These are phyloP conservation scores for Myioborus miniatus DNA, from an alignment of 2,797 vertebrate species.

Conservation along the genomic window DNA sequence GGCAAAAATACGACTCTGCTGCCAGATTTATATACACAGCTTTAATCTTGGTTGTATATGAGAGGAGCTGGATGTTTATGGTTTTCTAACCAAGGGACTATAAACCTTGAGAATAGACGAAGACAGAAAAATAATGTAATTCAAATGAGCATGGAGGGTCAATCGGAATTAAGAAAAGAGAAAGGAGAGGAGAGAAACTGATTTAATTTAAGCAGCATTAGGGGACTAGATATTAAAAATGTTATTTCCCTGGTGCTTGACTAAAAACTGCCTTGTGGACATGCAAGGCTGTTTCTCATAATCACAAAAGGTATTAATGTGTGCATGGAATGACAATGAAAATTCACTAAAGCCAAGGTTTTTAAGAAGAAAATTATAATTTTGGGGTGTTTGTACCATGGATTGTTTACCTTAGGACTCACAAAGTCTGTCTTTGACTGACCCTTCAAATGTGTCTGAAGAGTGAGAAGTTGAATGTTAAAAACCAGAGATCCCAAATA, in stretches of 20 bases:
- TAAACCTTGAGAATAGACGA: conserved; percentile 68
- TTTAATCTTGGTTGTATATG: conserved; percentile 72
- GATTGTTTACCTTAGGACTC: background rate
- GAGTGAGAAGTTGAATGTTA: background rate
- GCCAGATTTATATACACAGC: conserved; percentile 61
- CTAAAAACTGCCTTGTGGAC: conserved; percentile 57
- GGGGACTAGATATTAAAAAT: conserved; percentile 54
- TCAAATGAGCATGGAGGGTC: conserved; percentile 56
- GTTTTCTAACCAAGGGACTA: conserved; percentile 70
- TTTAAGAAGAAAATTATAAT: background rate
- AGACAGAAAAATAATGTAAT: conserved; percentile 71
- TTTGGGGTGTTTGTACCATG: background rate
- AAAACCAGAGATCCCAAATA: background rate
- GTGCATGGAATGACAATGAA: conserved; percentile 20
- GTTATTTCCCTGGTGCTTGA: conserved; percentile 61
- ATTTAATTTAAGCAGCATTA: conserved; percentile 71
- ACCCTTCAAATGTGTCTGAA: background rate
- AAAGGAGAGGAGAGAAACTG: conserved; percentile 57
- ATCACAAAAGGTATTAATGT: background rate
- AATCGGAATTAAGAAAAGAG: conserved; percentile 58
- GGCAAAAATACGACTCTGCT: conserved; percentile 59
- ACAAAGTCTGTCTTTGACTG: background rate
- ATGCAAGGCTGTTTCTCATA: conserved; percentile 35
- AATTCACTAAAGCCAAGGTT: background rate
- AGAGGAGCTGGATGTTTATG: conserved; percentile 67